These are phyloP conservation scores for Siderastrea radians DNA, from an alignment of 92 coral and sea anemone genomes.

Conservation along the genomic window DNA sequence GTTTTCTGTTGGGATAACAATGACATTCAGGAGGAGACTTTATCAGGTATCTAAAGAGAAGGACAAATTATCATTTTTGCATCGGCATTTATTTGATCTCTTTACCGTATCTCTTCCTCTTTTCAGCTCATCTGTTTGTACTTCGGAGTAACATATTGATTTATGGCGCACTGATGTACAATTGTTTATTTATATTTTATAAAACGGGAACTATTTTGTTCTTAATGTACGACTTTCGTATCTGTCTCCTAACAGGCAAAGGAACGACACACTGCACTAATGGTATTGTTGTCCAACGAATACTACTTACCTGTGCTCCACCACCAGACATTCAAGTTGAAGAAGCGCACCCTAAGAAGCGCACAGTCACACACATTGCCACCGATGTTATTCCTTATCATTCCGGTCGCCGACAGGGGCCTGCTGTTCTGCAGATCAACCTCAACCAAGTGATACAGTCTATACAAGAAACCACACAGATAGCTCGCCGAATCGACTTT, in stretches of 20 bases:
- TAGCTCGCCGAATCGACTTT: constrained; percentile 37
- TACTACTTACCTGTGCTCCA: constrained; percentile 37
- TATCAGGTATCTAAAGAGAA: constrained; percentile 38
- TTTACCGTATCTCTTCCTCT: constrained; percentile 10
- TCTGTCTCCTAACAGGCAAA: constrained; percentile 35
- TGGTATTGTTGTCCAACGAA: constrained; percentile 70
- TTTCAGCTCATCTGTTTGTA: constrained; percentile 40
- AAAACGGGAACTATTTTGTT: neutral
- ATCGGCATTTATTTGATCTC: too few species aligned
- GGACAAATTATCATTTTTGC: too few species aligned
- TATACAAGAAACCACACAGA: neutral
- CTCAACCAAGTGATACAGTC: neutral
- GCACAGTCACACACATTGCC: constrained; percentile 2
- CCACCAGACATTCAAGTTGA: constrained; percentile 49
- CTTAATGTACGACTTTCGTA: constrained; percentile 2
- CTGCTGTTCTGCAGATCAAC: constrained; percentile 9
- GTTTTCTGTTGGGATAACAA: constrained; percentile 80
- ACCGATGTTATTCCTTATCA: constrained; percentile 42
- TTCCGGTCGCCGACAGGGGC: constrained; percentile 51
- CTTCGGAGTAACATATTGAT: constrained; percentile 16
- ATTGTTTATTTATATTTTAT: constrained; percentile 13
- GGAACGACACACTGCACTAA: constrained; percentile 73
- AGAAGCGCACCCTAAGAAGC: constrained; percentile 28
- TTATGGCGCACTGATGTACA: constrained; percentile 12
- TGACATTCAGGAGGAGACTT: constrained; percentile 72